Evolutionary conservation across 2,888 invertebrate species (phyloP).

Genomic region (Drosophila neonasuta): DNA sequence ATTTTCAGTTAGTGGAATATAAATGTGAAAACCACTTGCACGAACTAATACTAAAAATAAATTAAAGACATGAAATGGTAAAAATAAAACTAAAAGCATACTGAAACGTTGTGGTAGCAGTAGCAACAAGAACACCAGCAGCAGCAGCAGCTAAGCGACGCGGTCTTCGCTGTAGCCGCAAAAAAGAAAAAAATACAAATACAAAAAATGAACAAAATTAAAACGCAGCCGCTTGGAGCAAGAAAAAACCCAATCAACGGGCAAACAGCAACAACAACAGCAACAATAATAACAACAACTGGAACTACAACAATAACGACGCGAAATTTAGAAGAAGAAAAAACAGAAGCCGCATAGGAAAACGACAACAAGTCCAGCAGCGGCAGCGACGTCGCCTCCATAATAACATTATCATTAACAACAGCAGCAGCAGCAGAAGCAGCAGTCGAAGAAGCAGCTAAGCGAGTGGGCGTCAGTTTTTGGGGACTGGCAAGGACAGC

Average conservation of each 20-base stretch:
- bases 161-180: constrained; percentile 3
- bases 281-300: constrained; percentile 19
- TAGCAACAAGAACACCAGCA: constrained; percentile 22
- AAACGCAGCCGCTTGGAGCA: constrained; percentile 68
- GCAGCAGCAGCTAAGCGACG: constrained; percentile 10
- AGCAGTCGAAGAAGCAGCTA: constrained; percentile 27
- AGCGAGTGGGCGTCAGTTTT: constrained; percentile 62
- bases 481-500: constrained; percentile 69
- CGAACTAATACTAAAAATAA: constrained; percentile 65
- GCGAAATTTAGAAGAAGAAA: constrained; percentile 37
- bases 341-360: constrained; percentile 60
- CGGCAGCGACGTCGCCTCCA: constrained; percentile 43
- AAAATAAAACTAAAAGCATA: constrained; percentile 70
- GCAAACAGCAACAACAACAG: constrained; percentile 30
- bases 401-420: constrained; percentile 57
- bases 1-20: constrained; percentile 57
- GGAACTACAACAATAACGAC: constrained; percentile 26
- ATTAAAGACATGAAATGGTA: constrained; percentile 64
- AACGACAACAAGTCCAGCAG: constrained; percentile 58
- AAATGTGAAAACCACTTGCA: constrained; percentile 62
- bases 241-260: constrained; percentile 65
- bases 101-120: constrained; percentile 36
- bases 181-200: too few relatives aligned
- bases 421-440: constrained; percentile 31
- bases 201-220: constrained; percentile 67